phyloP scores from a whole-genome alignment of 2,797 vertebrate species.

The Oreortyx pictus region DNA sequence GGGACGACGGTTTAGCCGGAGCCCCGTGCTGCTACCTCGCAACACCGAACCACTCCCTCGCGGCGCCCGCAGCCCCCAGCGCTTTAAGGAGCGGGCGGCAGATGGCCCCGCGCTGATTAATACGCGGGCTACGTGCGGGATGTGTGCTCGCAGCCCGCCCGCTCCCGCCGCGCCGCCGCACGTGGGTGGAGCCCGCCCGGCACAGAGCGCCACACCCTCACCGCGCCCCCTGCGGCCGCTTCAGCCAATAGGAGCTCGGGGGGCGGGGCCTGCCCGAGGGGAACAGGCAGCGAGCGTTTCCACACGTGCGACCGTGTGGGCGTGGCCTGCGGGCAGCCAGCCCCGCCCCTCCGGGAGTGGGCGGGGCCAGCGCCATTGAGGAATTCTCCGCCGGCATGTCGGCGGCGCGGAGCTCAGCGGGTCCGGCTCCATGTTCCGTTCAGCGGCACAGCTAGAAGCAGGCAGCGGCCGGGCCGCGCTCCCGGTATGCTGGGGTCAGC shows the following conservation, averaged over 20 bases:
- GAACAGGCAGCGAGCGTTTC: not conserved
- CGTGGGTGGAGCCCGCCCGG: conserved; percentile 54
- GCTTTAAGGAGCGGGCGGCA: not conserved
- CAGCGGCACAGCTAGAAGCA: not conserved
- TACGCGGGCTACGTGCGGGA: conserved; percentile 82
- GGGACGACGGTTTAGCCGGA: not conserved
- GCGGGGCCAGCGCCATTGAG: conserved; percentile 83
- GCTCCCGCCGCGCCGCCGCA: not conserved
- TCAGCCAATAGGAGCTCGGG: not conserved
- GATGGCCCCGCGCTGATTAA: conserved; percentile 29
- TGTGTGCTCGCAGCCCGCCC: conserved; percentile 69
- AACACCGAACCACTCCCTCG: not conserved
- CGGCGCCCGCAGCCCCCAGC: not conserved
- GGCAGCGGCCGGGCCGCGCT: not conserved
- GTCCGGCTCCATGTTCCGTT: not conserved
- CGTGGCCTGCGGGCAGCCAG: fast-evolving
- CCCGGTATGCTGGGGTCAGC: not conserved
- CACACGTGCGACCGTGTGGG: conserved; percentile 14
- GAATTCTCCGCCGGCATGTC: conserved; percentile 60
- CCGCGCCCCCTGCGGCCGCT: fast-evolving
- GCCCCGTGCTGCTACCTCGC: not conserved
- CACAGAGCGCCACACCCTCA: not conserved
- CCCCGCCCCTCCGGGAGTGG: not conserved
- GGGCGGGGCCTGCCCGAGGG: not conserved
- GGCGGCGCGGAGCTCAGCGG: not conserved